Conservation (phyloP, 2,113 vertebrate genomes). For the Semnornis frantzii region DNA sequence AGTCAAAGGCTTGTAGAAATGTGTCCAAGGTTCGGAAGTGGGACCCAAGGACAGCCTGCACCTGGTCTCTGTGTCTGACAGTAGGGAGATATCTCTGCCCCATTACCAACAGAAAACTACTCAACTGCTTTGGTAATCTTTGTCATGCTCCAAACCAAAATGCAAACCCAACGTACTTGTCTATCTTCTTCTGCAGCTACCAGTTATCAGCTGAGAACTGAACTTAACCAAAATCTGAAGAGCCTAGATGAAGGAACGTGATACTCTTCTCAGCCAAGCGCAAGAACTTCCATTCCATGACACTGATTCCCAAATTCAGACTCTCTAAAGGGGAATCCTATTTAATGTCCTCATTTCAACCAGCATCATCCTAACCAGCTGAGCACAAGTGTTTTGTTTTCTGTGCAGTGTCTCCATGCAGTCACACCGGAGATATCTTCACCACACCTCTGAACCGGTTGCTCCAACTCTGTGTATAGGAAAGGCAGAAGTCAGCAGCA, state of each 20-base stretch:
- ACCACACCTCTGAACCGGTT: accelerated
- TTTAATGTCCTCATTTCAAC: background rate
- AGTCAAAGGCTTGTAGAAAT: slow-evolving; percentile 30
- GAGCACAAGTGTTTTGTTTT: background rate
- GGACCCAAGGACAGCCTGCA: slow-evolving; percentile 22
- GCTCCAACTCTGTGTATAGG: accelerated
- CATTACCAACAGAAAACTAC: background rate
- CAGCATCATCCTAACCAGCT: background rate
- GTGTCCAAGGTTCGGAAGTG: slow-evolving; percentile 11
- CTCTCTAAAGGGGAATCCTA: background rate
- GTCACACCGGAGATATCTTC: accelerated
- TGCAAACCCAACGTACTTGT: background rate
- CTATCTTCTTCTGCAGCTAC: background rate
- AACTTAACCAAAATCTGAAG: background rate
- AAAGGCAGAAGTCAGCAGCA: background rate
- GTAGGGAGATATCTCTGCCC: background rate
- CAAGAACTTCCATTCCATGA: background rate
- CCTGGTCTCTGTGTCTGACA: background rate
- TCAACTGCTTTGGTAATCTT: background rate
- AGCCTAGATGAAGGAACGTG: accelerated
- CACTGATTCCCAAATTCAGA: background rate
- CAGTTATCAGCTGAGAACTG: background rate
- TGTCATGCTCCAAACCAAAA: background rate
- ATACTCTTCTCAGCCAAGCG: background rate
- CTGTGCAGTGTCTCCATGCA: background rate